phyloP scores from a whole-genome alignment of 2,888 invertebrate species.

The Lymantria monacha region DNA sequence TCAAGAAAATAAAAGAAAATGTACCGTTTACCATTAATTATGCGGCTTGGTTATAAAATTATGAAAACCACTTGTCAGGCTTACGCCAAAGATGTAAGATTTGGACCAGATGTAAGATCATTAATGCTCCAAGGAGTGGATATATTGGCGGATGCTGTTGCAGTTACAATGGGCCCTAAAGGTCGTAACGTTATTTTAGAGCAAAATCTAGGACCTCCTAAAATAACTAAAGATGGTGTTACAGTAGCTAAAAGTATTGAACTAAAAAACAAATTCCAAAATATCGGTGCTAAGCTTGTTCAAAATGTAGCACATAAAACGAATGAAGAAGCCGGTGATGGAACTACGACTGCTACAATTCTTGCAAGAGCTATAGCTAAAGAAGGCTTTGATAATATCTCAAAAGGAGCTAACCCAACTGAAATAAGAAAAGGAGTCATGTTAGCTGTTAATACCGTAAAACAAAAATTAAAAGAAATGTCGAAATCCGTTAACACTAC shows the following conservation, averaged over 20 bases:
- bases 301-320: constrained; percentile 99
- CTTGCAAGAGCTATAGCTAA: constrained; percentile 98
- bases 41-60: constrained; percentile 17
- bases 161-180: constrained; percentile 99
- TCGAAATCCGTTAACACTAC: constrained; percentile 96
- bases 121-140: constrained; percentile 99
- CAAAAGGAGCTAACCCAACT: constrained; percentile 97
- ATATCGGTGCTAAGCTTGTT: constrained; percentile 98
- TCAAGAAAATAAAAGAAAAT: constrained; percentile 26
- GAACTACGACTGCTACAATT: constrained; percentile 99
- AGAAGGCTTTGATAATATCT: constrained; percentile 98
- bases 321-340: constrained; percentile 99
- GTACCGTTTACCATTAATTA: constrained; percentile 38
- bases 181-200: constrained; percentile 99
- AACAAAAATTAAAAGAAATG: constrained; percentile 90
- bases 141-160: constrained; percentile 98
- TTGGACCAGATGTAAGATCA: constrained; percentile 97
- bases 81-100: constrained; percentile 97
- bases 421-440: constrained; percentile 96
- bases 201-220: constrained; percentile 98
- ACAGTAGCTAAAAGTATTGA: constrained; percentile 99
- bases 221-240: constrained; percentile 99
- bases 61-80: constrained; percentile 29
- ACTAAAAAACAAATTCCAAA: constrained; percentile 98
- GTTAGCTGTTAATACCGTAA: constrained; percentile 96